A percentile compares a stretch with the other conserved stretches of the same genome.
Evolutionary conservation across 2,888 invertebrate genomes (phyloP).

Genomic region (Drosophila koepferae): DNA sequence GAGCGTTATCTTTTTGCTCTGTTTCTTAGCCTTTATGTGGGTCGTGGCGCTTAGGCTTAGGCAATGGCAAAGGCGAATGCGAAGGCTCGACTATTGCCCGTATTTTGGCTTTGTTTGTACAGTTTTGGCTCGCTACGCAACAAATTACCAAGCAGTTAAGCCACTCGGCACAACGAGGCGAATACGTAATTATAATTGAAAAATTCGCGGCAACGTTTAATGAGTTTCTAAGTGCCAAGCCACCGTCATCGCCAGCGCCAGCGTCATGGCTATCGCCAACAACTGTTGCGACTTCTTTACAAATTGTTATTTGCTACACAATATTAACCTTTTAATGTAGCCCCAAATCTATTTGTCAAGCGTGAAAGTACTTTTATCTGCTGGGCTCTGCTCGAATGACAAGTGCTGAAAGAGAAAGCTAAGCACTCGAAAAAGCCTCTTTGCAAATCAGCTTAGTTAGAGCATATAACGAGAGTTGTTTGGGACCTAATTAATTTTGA

Average conservation of each 20-base stretch:
- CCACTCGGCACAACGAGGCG: conserved; percentile 61
- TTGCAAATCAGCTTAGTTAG: background rate
- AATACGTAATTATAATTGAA: conserved; percentile 73
- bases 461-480: background rate
- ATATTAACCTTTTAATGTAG: conserved; percentile 60
- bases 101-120: conserved; percentile 26
- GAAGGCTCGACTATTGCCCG: conserved; percentile 13
- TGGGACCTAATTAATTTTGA: background rate
- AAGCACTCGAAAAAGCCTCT: background rate
- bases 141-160: conserved; percentile 65
- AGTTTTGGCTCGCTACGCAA: conserved; percentile 43
- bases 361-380: conserved; percentile 31
- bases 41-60: conserved; percentile 27
- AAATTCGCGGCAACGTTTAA: conserved; percentile 62
- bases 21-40: conserved; percentile 50
- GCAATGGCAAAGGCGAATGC: background rate
- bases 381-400: conserved; percentile 26
- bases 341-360: conserved; percentile 49
- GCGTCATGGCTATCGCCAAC: background rate
- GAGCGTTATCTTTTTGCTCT: conserved; percentile 6
- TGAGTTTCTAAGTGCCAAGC: conserved; percentile 59
- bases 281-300: conserved; percentile 15
- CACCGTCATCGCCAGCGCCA: background rate
- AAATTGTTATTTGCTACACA: conserved; percentile 30
- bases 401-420: background rate